These are phyloP conservation scores for Mesaphorura yosii DNA, from an alignment of 1,140 invertebrate species.

Conservation along the genomic window DNA sequence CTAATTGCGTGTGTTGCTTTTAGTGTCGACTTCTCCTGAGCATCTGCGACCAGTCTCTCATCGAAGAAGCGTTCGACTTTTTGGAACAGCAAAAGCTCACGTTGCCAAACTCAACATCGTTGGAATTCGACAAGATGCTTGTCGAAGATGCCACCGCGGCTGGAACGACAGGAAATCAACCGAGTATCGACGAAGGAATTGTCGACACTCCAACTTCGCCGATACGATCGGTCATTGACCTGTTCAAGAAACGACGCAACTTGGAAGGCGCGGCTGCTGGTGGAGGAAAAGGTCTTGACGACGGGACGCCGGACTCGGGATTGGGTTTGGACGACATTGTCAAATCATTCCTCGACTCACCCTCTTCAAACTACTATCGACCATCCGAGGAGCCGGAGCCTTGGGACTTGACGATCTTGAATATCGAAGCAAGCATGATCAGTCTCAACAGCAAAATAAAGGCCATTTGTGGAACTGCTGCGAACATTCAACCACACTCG, in stretches of 20 bases:
- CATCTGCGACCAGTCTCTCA: slow-evolving; percentile 67
- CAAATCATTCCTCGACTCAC: slow-evolving; percentile 52
- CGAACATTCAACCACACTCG: slow-evolving; percentile 13
- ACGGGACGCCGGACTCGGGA: slow-evolving; percentile 27
- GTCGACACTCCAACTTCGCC: slow-evolving; percentile 27
- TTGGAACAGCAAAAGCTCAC: slow-evolving; percentile 55
- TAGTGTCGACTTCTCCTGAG: slow-evolving; percentile 60
- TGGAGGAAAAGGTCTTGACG: slow-evolving; percentile 7
- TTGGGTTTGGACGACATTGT: slow-evolving; percentile 27
- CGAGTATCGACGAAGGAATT: slow-evolving; percentile 23
- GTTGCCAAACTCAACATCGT: slow-evolving; percentile 18
- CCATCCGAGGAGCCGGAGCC: slow-evolving; percentile 74
- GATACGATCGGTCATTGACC: slow-evolving; percentile 21
- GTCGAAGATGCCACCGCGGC: too few relatives aligned
- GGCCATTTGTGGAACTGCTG: slow-evolving; percentile 20
- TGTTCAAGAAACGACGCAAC: slow-evolving; percentile 22
- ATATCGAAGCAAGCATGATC: slow-evolving; percentile 51
- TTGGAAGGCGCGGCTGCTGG: background rate
- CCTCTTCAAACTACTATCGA: slow-evolving; percentile 67
- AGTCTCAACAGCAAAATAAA: slow-evolving; percentile 28
- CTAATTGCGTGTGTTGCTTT: slow-evolving; percentile 11
- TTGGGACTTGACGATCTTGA: slow-evolving; percentile 74
- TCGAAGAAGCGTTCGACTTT: slow-evolving; percentile 70
- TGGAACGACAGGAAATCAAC: slow-evolving; percentile 13
- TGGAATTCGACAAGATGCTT: slow-evolving; percentile 19